Base-by-base conservation (phyloP, 2,888 invertebrate genomes). In the Apodemia mormo region DNA sequence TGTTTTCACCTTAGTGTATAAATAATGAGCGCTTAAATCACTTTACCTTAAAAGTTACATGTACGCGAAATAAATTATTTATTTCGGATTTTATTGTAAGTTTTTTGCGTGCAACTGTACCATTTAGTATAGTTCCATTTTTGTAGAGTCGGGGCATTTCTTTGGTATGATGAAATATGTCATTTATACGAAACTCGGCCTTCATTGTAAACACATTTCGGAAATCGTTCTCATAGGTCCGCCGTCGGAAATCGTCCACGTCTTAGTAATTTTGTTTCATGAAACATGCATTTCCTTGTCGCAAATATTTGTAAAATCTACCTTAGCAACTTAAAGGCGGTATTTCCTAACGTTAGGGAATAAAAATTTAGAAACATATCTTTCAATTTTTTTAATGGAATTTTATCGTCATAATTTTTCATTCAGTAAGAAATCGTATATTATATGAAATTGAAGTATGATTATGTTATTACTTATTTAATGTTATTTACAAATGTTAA, bases 181-280 rank as follows among this genome's bases (percentile, higher is more conserved):
- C 86, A 84, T 81, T 81, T 81, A 76, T 82, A 84, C 82, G 79
- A 33, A 61, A 80, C 74, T 72, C 83, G 81, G 82, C 81, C 83
- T 85, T 89, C 89, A 90, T 90, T 92, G 92, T 92, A 90, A 90
- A 90, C 91, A 90, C 89, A 90, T 91, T 90, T 90, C 89, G 88
- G 84, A 83, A 89, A 88, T 90, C 83, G 88, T 85, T 83, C 85
- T 80, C 82, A 78, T 83, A 81, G 80, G 82, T 84, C 84, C 82
- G 80, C 71, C 74, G 79, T 75, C 84, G 87, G 85, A 88, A 87
- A 85, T 83, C 80, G 85, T 79, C 79, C 83, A 81, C 85, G 85
- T 86, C 85, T 85, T 82, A 83, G 80, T 82, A 78, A 85, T 86
- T 87, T 87, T 86, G 86, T 86, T 85, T 83, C 75, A 71, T 73